Conservation (phyloP, 2,113 vertebrate species). For the Thymallus thymallus region DNA sequence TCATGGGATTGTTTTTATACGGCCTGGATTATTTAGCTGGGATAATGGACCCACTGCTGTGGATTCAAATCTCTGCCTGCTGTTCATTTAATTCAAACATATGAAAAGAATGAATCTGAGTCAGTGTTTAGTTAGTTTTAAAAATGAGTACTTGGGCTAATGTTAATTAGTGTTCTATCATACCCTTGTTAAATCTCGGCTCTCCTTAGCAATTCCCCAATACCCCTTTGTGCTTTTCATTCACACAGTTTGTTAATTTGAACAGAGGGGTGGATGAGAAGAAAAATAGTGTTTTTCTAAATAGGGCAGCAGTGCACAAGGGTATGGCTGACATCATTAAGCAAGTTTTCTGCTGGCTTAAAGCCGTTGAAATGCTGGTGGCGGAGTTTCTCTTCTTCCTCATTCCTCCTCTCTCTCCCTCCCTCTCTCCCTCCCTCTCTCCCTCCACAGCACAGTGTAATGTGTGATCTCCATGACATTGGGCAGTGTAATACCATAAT, state of each 20-base stretch:
- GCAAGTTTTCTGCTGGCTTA: conserved; percentile 61
- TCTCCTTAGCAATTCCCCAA: conserved; percentile 55
- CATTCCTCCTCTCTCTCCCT: conserved; percentile 4
- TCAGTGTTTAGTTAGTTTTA: neutral
- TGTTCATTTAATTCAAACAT: neutral
- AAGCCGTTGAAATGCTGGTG: conserved; percentile 51
- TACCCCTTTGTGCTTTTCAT: conserved; percentile 51
- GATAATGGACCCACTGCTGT: conserved; percentile 64
- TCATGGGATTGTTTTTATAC: conserved; percentile 46
- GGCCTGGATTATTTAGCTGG: conserved; percentile 63
- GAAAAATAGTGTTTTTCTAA: too few species aligned
- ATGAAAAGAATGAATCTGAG: neutral
- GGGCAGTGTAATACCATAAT: conserved; percentile 60
- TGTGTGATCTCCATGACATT: conserved; percentile 53
- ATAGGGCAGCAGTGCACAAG: too few species aligned
- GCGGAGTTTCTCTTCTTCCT: conserved; percentile 24
- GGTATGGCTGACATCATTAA: conserved; percentile 49
- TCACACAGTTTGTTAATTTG: conserved; percentile 45
- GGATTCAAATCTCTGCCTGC: conserved; percentile 50
- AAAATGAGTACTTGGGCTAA: neutral
- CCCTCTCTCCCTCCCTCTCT: neutral
- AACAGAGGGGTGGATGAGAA: too few species aligned
- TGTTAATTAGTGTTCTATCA: neutral
- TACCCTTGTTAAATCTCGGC: neutral
- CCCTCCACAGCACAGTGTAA: conserved; percentile 25